phyloP scores from a whole-genome alignment of 2,797 vertebrate genomes.

The Myotis daubentonii region DNA sequence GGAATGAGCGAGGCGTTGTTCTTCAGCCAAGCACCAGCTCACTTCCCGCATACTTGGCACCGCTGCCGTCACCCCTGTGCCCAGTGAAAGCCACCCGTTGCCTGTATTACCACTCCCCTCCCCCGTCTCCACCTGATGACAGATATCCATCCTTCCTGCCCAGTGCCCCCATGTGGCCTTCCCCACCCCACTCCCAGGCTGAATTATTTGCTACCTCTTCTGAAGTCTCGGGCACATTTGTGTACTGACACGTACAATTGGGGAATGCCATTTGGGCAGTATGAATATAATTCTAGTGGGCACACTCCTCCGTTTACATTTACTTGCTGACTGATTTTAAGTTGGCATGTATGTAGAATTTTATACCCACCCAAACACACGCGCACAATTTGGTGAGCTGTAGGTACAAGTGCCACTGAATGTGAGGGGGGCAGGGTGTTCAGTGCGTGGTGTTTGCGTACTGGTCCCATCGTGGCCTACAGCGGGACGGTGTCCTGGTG shows the following conservation, averaged over 20 bases:
- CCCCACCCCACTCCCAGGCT: not conserved
- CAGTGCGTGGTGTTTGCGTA: not conserved
- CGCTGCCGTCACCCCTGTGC: not conserved
- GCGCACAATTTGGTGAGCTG: not conserved
- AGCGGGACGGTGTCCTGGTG: not conserved
- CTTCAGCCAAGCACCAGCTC: not conserved
- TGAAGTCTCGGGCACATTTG: constrained; percentile 41
- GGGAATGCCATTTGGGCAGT: not conserved
- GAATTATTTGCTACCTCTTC: not conserved
- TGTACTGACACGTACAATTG: not conserved
- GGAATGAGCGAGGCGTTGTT: too few species aligned
- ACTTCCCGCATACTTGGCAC: not conserved
- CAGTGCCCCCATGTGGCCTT: not conserved
- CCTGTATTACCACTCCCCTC: not conserved
- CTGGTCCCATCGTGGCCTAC: not conserved
- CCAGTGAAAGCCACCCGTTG: not conserved
- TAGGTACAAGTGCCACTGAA: not conserved
- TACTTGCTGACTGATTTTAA: constrained; percentile 24
- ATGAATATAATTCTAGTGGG: not conserved
- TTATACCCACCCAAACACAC: not conserved
- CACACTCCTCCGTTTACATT: constrained; percentile 23
- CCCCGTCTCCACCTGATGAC: not conserved
- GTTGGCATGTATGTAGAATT: not conserved
- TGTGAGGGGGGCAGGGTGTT: not conserved
- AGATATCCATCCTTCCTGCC: not conserved